Evolutionary conservation across 92 coral and sea anemone genomes (phyloP), one percentile per base, ranked within the genome.

Genomic region (Parazoanthus atlanticus): DNA sequence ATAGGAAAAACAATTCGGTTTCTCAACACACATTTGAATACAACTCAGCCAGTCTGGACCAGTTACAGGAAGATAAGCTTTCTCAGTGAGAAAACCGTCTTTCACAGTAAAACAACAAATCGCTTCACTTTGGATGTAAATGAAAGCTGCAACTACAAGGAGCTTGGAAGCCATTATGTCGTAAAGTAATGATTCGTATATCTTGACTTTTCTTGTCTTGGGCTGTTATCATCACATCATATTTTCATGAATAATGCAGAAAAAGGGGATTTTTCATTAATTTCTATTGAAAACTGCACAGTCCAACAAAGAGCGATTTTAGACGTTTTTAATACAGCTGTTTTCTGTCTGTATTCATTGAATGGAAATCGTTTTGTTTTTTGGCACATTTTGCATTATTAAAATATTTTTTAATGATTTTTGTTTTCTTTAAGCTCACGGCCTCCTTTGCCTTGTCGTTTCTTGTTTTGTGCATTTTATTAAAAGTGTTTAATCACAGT

Each of bases 11-110:
- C 79, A 75, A 5, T 6, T 19, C 31, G 79, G 25, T 38, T 5
- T 75, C 79, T 75, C 79, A 3, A 36, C 79, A 34, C 79, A 75
- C 30, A 21, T 75, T 8, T 36, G 79, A 21, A 75, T 75, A 41
- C 79, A 75, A 26, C 79, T 75, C 49, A 75, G 43, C 79, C 79
- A 75, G 49, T 75, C 79, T 36, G 29, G 4, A 8, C 28, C 3
- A 6, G 79, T 11, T 38, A 33, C 16, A 36, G 49, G 34, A 7
- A 36, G 30, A 10, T 6, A 21, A 1, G 15, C 13, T 8, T 75
- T 38, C 43, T 36, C 43, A 75, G 79, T 19, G 31, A 9, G 79
- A 75, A 75, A 75, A 41, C 25, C 52, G 43, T 75, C 79, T 75
- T 34, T 38, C 25, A 36, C 43, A 8, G 79, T 75, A n/a, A 75